Conservation (phyloP, 2,797 vertebrate species). For the Nyctibius grandis region DNA sequence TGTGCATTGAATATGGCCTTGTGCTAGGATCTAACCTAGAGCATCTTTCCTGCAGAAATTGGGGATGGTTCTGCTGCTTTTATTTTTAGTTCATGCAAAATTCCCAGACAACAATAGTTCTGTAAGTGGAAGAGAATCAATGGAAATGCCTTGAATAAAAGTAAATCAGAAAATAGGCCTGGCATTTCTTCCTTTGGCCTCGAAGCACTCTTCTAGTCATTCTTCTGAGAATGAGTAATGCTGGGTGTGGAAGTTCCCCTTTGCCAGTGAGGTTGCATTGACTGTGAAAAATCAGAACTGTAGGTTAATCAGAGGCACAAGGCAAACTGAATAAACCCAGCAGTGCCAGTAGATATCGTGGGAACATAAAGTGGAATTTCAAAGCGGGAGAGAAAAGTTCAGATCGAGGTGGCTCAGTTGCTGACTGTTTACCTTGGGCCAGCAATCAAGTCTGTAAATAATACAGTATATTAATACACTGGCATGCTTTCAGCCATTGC, state of each 20-base stretch:
- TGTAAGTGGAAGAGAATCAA: neutral
- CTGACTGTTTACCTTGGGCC: constrained; percentile 28
- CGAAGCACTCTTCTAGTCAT: neutral
- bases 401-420: neutral
- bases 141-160: neutral
- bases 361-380: neutral
- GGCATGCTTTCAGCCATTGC: neutral
- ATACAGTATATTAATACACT: neutral
- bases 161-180: neutral
- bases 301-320: neutral
- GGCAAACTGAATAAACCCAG: neutral
- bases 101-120: neutral
- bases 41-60: neutral
- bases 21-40: neutral
- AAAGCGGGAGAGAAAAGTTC: neutral
- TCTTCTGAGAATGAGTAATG: neutral
- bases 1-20: accelerated
- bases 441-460: neutral
- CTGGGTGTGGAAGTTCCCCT: neutral
- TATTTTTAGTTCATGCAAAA: neutral
- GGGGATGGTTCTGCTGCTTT: neutral
- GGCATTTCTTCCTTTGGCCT: neutral
- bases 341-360: neutral
- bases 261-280: neutral
- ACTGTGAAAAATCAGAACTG: neutral